phyloP scores from a whole-genome alignment of 53 echinoderm and acorn worm species.

The Zoroaster sp. region DNA sequence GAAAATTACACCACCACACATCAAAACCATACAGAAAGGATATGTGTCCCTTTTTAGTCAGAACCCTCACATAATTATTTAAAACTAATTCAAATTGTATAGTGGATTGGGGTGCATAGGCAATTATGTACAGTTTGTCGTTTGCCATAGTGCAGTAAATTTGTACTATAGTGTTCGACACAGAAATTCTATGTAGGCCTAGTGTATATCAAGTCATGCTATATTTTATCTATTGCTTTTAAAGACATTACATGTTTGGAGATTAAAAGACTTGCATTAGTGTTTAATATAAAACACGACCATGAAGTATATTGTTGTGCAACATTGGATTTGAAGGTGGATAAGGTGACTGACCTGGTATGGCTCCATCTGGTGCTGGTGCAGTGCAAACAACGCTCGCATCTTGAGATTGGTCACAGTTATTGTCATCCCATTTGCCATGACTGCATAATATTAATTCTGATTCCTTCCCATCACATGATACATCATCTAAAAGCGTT shows the following conservation, averaged over 20 bases:
- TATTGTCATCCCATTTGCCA: conserved; percentile 16
- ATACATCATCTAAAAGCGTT: conserved; percentile 48
- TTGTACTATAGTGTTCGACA: too few species aligned
- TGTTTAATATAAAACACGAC: too few species aligned
- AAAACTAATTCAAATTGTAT: too few species aligned
- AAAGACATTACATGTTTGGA: too few species aligned
- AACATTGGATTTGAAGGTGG: too few species aligned
- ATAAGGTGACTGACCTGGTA: background rate
- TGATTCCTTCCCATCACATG: conserved; percentile 55
- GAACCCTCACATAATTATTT: too few species aligned
- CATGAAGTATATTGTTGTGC: background rate
- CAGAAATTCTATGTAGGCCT: too few species aligned
- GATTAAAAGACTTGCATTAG: too few species aligned
- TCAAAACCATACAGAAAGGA: background rate
- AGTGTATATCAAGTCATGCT: background rate
- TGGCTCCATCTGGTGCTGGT: background rate
- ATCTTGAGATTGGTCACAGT: conserved; percentile 62
- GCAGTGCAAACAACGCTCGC: conserved; percentile 61
- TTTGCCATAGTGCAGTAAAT: too few species aligned
- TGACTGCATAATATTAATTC: conserved; percentile 53
- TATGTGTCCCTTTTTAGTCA: background rate
- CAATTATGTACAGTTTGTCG: too few species aligned
- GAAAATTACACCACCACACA: too few species aligned
- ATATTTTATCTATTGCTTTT: background rate
- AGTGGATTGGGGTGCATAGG: too few species aligned